Evolutionary conservation across 92 coral and sea anemone species (phyloP).

Genomic region (Porites lobata): DNA sequence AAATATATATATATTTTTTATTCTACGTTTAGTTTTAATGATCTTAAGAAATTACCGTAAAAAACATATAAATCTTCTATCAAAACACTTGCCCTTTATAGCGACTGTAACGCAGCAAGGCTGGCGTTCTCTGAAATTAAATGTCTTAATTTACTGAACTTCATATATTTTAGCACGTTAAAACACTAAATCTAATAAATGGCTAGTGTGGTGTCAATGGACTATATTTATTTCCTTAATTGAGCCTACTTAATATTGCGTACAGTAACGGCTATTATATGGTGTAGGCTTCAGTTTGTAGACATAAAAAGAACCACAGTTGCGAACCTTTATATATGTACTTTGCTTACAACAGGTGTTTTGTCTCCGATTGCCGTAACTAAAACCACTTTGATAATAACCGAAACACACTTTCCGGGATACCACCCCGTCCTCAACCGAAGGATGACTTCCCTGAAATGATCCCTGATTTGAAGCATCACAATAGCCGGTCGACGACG

Average conservation of each 20-base stretch:
- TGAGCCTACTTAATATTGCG: neutral
- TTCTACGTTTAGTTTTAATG: no score
- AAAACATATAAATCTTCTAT: no score
- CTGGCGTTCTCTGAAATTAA: no score
- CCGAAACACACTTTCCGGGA: conserved; percentile 75
- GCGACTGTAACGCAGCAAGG: no score
- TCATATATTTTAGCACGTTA: no score
- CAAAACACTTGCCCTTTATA: no score
- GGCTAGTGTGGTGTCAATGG: no score
- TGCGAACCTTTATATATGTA: conserved; percentile 69
- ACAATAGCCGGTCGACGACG: conserved; percentile 33
- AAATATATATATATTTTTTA: no score
- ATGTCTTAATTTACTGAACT: no score
- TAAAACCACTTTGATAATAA: neutral
- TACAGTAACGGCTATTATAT: conserved; percentile 64
- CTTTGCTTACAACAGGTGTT: conserved; percentile 31
- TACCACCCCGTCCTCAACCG: conserved; percentile 66
- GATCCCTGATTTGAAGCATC: conserved; percentile 69
- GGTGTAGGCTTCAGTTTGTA: conserved; percentile 72
- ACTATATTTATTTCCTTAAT: no score
- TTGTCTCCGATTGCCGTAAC: neutral
- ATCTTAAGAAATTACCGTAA: no score
- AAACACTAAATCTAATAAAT: no score
- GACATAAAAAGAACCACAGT: conserved; percentile 83
- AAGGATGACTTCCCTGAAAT: conserved; percentile 73